phyloP scores from a whole-genome alignment of 2,888 invertebrate species.

The Tipula unca region DNA sequence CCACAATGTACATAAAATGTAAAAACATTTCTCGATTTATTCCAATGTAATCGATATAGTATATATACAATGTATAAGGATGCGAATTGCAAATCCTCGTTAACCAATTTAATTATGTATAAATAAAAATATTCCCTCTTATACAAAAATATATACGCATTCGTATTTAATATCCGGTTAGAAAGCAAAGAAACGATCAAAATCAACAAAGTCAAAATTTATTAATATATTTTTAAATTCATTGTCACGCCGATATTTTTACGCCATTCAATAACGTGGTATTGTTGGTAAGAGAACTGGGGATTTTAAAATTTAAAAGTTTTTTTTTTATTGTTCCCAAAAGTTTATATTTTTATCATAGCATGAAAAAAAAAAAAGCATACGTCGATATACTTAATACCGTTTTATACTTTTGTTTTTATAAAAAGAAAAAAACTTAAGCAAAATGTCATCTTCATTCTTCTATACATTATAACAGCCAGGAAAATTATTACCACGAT shows the following conservation, averaged over 20 bases:
- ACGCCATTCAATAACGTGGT: neutral
- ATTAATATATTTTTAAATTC: neutral
- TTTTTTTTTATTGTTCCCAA: neutral
- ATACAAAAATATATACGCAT: neutral
- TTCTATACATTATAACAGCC: neutral
- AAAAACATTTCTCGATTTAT: neutral
- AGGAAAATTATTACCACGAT: neutral
- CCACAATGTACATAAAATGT: neutral
- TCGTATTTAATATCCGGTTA: neutral
- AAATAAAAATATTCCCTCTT: neutral
- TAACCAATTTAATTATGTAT: neutral
- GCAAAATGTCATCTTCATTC: neutral
- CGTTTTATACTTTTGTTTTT: neutral
- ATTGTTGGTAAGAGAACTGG: neutral
- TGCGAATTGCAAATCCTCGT: neutral
- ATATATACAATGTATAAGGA: neutral
- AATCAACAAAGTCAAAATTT: neutral
- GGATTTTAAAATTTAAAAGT: neutral
- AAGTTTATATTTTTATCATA: neutral
- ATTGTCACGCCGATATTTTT: neutral
- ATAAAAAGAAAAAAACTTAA: neutral
- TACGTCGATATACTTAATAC: neutral
- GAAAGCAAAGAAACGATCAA: neutral
- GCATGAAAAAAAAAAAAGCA: neutral
- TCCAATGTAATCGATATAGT: neutral